Base-by-base conservation (phyloP, 53 echinoderm and acorn worm genomes). In the Temnopleurus reevesii region DNA sequence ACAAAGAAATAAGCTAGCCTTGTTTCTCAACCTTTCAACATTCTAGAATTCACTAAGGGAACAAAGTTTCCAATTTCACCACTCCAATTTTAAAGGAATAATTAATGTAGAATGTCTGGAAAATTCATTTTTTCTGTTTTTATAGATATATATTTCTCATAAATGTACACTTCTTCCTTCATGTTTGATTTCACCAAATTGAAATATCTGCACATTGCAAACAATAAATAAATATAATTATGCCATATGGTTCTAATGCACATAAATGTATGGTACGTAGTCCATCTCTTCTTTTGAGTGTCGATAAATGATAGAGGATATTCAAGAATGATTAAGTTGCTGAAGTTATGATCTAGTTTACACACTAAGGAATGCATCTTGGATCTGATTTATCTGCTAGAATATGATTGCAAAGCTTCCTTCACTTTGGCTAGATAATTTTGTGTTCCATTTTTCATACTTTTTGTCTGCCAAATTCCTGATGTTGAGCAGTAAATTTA, bases 171-270 rank as follows among this genome's bases (percentile, higher is more conserved):
- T 71, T 71, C 71, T 71, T 71, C 71, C 71, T 41, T 41, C 21
- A 71, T 41, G 3, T 21, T 71, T 41, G 63, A 63, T 63, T 63
- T 63, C 34, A 63, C 33, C 33, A 29, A 63, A 13, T 63, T 33
- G 33, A 63, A 63, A 63, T 63, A 63, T 29, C 12, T 63, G 38
- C 71, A 41, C 71, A 41, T 12, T 71, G 71, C 43, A 71, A 71
- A 38, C 71, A 38, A 36, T 71, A 71, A 17, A 31, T 30, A 10
- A 31, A 33, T 12, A 63, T 71, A 36, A 12, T 1, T 55, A 17
- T 55, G 23, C 34, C 19, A 71, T n/a, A 38, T 71, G 21, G 19
- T 71, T 41, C 13, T 71, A 41, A 2, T 19, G 41, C 23, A 13
- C 19, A 71, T 71, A 36, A 13, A 63, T 63, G 63, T 15, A 63